phyloP scores from a whole-genome alignment of 2,113 vertebrate species.

The Psittacus erithacus region DNA sequence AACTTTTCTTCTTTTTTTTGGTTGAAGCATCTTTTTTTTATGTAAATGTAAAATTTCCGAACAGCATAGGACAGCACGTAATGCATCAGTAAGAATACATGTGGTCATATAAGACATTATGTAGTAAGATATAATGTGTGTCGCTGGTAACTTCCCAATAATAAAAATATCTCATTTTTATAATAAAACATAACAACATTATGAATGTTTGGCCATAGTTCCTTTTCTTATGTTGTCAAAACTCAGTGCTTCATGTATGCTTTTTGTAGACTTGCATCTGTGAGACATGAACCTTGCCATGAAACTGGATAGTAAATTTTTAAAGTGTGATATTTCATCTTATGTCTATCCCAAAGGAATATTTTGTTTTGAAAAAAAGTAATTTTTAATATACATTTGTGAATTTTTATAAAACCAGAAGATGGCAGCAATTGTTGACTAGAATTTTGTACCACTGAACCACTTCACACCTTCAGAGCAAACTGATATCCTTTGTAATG shows the following conservation, averaged over 20 bases:
- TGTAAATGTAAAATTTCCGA: not conserved
- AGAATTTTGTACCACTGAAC: not conserved
- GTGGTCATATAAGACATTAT: not conserved
- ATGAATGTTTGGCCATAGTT: not conserved
- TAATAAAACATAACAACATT: not conserved
- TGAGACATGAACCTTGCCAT: not conserved
- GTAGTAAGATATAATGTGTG: not conserved
- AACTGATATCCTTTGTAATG: conserved; percentile 35
- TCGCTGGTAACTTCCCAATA: not conserved
- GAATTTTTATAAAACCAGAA: conserved; percentile 66
- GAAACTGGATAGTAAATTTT: not conserved
- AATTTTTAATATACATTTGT: not conserved
- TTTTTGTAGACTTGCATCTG: not conserved
- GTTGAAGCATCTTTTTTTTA: not conserved
- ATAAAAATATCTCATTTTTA: not conserved
- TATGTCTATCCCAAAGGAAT: not conserved
- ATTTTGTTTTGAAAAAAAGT: not conserved
- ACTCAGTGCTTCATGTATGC: not conserved
- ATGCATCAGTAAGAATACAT: not conserved
- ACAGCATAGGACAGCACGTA: not conserved
- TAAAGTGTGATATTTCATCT: not conserved
- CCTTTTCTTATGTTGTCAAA: not conserved
- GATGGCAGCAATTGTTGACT: conserved; percentile 73
- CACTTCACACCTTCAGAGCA: conserved; percentile 32
- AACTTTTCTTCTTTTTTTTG: not conserved